A percentile compares a stretch with the other conserved stretches of the same genome.
Evolutionary conservation across 2,113 vertebrate species (phyloP).

Genomic region (Indicator maculatus): DNA sequence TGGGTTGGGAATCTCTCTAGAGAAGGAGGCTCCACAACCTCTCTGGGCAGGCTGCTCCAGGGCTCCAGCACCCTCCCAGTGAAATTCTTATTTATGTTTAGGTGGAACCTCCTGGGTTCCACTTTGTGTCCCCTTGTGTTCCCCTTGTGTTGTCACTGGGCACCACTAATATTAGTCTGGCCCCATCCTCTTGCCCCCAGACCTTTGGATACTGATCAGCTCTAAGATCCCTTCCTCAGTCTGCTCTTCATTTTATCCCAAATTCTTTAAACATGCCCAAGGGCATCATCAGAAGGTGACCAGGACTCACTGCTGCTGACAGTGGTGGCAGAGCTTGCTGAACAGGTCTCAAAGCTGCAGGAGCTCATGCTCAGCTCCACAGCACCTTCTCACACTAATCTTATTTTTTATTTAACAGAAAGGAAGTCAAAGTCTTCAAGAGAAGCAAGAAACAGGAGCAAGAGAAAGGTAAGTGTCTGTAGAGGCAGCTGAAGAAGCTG

Average conservation of each 20-base stretch:
- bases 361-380: background rate
- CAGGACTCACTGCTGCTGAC: background rate
- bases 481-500: background rate
- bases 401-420: constrained; percentile 72
- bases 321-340: background rate
- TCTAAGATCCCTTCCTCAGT: no score
- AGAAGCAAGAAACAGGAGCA: constrained; percentile 76
- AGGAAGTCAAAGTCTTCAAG: constrained; percentile 80
- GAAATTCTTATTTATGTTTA: no score
- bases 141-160: no score
- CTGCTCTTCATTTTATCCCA: background rate
- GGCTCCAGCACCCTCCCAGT: no score
- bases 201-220: no score
- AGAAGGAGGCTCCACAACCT: no score
- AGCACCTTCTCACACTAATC: background rate
- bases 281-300: background rate
- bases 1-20: no score
- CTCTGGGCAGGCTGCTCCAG: no score
- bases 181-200: no score
- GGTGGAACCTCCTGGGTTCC: no score
- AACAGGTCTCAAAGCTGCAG: background rate
- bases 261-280: accelerated
- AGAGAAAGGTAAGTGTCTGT: constrained; percentile 81
- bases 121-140: no score
- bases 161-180: no score